Evolutionary conservation across 2,888 invertebrate genomes (phyloP).

Genomic region (Hirtodrosophila trivittata): DNA sequence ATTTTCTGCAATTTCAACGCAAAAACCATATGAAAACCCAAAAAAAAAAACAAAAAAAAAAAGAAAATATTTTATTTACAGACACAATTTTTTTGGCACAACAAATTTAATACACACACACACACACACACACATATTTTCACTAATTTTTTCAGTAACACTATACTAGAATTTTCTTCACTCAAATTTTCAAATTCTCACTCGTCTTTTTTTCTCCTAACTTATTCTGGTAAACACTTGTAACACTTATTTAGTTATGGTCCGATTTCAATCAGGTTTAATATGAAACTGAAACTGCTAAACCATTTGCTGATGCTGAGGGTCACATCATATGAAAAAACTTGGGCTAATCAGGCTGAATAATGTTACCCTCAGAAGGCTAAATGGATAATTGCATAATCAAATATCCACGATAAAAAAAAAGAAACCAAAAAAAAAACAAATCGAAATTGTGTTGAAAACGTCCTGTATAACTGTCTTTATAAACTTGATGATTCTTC

Average conservation of each 20-base stretch:
- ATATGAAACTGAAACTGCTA: too few species aligned
- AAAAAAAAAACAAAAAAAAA: conserved; percentile 13
- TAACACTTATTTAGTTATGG: too few species aligned
- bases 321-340: neutral
- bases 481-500: conserved; percentile 65
- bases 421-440: neutral
- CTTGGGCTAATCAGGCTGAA: neutral
- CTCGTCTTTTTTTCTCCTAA: too few species aligned
- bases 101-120: conserved; percentile 23
- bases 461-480: conserved; percentile 28
- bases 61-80: conserved; percentile 7
- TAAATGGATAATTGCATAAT: too few species aligned
- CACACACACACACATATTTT: conserved; percentile 23
- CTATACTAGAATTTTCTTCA: conserved; percentile 2
- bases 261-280: too few species aligned
- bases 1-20: conserved; percentile 84
- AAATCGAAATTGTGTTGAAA: conserved; percentile 16
- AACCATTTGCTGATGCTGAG: too few species aligned
- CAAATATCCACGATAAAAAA: neutral
- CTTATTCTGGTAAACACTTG: too few species aligned
- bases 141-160: conserved; percentile 1
- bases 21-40: conserved; percentile 40
- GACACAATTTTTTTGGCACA: conserved; percentile 44
- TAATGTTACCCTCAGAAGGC: too few species aligned
- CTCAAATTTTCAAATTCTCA: too few species aligned